phyloP scores from a whole-genome alignment of 1,140 invertebrate species.

The Ephestia elutella region DNA sequence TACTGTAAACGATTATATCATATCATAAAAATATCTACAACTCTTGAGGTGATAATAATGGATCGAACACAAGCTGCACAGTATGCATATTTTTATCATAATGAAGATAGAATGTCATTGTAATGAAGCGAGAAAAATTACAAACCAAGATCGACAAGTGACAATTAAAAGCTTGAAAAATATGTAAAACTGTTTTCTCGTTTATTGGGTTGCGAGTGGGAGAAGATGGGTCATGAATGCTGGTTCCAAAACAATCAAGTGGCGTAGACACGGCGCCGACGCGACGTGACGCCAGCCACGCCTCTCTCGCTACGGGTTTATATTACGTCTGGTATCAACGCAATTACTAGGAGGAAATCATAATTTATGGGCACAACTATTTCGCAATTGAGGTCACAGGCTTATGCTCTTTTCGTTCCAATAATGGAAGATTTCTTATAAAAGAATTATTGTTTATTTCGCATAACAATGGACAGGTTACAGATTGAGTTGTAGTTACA shows the following conservation, averaged over 20 bases:
- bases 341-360: slow-evolving; percentile 28
- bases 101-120: too few relatives aligned
- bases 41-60: too few relatives aligned
- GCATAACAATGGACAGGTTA: neutral
- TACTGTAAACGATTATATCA: too few relatives aligned
- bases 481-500: slow-evolving; percentile 2
- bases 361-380: slow-evolving; percentile 23
- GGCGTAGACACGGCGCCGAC: slow-evolving; percentile 52
- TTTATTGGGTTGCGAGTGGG: slow-evolving; percentile 8
- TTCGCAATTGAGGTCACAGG: slow-evolving; percentile 18
- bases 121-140: too few relatives aligned
- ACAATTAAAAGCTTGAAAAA: neutral
- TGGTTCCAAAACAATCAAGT: slow-evolving; percentile 48
- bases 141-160: slow-evolving; percentile 7
- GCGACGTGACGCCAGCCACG: slow-evolving; percentile 61
- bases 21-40: too few relatives aligned
- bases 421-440: neutral
- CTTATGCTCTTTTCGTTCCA: neutral
- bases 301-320: slow-evolving; percentile 46
- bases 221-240: slow-evolving; percentile 31
- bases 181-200: slow-evolving; percentile 16
- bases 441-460: neutral
- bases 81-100: too few relatives aligned
- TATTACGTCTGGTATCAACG: slow-evolving; percentile 38
- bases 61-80: too few relatives aligned